Base-by-base conservation (phyloP, 2,113 vertebrate genomes). In the Polypterus senegalus region DNA sequence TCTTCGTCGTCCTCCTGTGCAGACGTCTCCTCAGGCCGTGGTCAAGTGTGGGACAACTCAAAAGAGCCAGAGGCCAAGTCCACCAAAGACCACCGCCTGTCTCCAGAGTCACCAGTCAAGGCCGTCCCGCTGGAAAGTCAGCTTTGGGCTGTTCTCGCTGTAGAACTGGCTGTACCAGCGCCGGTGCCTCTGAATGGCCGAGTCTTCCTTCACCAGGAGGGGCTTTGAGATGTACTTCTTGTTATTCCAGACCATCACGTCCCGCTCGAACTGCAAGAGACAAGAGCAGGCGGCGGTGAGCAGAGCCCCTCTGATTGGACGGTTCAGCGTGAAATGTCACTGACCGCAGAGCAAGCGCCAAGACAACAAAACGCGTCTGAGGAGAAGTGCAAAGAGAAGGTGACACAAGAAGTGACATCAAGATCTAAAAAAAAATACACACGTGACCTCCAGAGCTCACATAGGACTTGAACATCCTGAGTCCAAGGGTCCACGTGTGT, bases 191-290 rank as follows among this genome's bases (percentile, higher is more conserved):
- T 75, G 81, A 63, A 92, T 86, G 55, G 79, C 66, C 0, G 80
- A 72, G 47, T 91, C 89, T 57, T 90, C 90, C 61, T 84, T 88
- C 65, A 89, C 81, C 9, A 90, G 82, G 46, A 91, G 67, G 0
- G 87, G 90, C 61, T 82, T 88, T 54, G 83, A 72, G 61, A 85
- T 66, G 49, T 89, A 85, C 61, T 73, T 86, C 78, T 91, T 91
- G 64, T 91, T 89, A 63, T 92, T 93, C 90, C 90, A 91, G 72
- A 91, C 82, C 84, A 87, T 88, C 44, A 91, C 67, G 1, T 90
- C 88, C 0, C 85, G 77, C 63, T 92, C 90, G 67, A 89, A 91
- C 90, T 89, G 69, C 7, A n/a, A 46, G 9, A 48, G 3, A 63
- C 27, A 27, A n/a, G 9, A 49, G 47, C 53, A n/a, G 0, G 3